Evolutionary conservation across 2,888 invertebrate genomes (phyloP), one percentile per base, ranked within the genome.

Genomic region (Serripes groenlandicus): DNA sequence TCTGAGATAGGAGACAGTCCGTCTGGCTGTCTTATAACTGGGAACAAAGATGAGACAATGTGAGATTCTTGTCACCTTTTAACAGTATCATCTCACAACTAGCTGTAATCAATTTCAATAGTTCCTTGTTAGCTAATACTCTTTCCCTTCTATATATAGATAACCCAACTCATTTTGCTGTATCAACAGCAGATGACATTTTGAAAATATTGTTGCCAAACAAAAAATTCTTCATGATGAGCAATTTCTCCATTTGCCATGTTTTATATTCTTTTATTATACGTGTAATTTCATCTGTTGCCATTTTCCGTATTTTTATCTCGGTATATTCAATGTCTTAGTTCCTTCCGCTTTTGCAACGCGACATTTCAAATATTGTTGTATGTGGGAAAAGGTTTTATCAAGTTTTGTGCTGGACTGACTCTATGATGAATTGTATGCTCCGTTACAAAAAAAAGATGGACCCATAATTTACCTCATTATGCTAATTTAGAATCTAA

Each of bases 401-500:
- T 49, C 18, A 49, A 49, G 49, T 21, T 21, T 49, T 49, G n/a
- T n/a, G n/a, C n/a, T 49, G 21, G 15, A 49, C 21, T 49, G 49
- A 49, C 49, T 3, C 9, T 62, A 62, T 30, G n/a, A 62, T 34
- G 34, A 32, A n/a, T 34, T 34, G 62, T 42, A n/a, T 66, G 30
- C 62, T 62, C 62, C 28, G 34, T 62, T 62, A 62, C 62, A 62
- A 30, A 66, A 26, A 11, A 56, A 42, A 42, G 66, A 66, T 66
- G 66, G 35, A 35, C 21, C 42, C 23, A 15, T 23, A 66, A 66
- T 66, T 66, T 37, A 7, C 52, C 7, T 68, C 64, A 78, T 78
- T 83, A 83, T 83, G 82, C 77, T 83, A 79, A 83, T 83, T 83
- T 83, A 28, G 42, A 42, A 28, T 68, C 79, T 83, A 83, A 71